Percentiles rank a stretch among this genome's conserved stretches.
Evolutionary conservation across 2,797 vertebrate species (phyloP).

Genomic region (Cuculus canorus): DNA sequence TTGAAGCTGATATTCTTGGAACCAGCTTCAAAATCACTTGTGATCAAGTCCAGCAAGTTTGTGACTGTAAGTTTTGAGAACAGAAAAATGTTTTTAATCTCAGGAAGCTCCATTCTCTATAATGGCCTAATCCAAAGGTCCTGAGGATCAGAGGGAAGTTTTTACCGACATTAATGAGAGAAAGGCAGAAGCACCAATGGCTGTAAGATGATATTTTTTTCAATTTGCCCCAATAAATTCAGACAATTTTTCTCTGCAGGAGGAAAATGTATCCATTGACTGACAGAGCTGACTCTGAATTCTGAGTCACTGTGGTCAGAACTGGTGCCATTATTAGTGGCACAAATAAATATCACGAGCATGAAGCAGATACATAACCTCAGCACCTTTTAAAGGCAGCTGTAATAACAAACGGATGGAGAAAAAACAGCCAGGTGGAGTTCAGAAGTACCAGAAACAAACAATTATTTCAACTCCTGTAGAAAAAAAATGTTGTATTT

Average conservation of each 20-base stretch:
- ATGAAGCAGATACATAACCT: neutral
- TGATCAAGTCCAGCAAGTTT: neutral
- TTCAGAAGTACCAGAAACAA: neutral
- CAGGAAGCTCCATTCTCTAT: accelerated
- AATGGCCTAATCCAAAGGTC: neutral
- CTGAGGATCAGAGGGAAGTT: neutral
- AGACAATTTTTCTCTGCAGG: neutral
- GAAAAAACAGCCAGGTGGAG: neutral
- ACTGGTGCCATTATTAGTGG: neutral
- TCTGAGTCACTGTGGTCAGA: neutral
- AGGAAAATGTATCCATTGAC: neutral
- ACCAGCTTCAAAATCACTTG: neutral
- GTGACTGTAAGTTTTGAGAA: neutral
- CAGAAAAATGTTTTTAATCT: neutral
- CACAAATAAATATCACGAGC: neutral
- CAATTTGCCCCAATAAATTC: neutral
- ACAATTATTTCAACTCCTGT: neutral
- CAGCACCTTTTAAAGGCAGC: neutral
- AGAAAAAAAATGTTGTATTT: neutral
- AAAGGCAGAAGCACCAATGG: neutral
- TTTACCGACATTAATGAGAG: neutral
- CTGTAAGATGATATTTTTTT: neutral
- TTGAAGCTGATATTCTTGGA: neutral
- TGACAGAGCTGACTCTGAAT: neutral
- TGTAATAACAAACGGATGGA: neutral